Evolutionary conservation across 2,113 vertebrate species (phyloP).

Genomic region (Antigone vipio): DNA sequence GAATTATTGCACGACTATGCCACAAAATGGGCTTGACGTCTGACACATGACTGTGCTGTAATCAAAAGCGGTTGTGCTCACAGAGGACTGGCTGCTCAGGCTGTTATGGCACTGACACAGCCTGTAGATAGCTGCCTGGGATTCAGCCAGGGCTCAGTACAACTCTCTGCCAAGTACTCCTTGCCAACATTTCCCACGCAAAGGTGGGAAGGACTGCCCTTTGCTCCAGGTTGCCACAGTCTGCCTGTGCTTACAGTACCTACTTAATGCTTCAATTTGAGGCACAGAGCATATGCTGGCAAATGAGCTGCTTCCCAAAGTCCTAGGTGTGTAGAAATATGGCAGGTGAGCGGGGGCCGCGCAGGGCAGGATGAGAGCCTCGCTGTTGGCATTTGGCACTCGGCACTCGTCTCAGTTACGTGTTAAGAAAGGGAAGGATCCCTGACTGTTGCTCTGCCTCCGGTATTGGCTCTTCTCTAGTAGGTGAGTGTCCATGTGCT

Average conservation of each 20-base stretch:
- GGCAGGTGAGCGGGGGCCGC: not conserved
- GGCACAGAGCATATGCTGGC: conserved; percentile 2
- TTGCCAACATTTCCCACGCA: conserved; percentile 34
- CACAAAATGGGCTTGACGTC: not conserved
- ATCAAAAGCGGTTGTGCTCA: not conserved
- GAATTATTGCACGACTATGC: not conserved
- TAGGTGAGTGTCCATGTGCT: not conserved
- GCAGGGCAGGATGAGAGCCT: not conserved
- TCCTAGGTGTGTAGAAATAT: not conserved
- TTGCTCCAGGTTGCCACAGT: not conserved
- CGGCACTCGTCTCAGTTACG: not conserved
- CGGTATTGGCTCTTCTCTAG: not conserved
- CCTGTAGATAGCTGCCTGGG: not conserved
- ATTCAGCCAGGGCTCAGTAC: not conserved
- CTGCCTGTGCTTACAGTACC: not conserved
- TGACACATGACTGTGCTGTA: not conserved
- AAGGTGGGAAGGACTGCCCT: conserved; percentile 18
- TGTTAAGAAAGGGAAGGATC: not conserved
- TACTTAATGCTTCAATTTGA: not conserved
- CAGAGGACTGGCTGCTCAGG: not conserved
- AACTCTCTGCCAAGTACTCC: not conserved
- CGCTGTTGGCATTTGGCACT: not conserved
- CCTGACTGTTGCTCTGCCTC: not conserved
- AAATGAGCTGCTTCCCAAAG: conserved; percentile 26
- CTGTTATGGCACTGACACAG: not conserved